Evolutionary conservation across 2,113 vertebrate genomes (phyloP).

Genomic region (Periophthalmus modestus): DNA sequence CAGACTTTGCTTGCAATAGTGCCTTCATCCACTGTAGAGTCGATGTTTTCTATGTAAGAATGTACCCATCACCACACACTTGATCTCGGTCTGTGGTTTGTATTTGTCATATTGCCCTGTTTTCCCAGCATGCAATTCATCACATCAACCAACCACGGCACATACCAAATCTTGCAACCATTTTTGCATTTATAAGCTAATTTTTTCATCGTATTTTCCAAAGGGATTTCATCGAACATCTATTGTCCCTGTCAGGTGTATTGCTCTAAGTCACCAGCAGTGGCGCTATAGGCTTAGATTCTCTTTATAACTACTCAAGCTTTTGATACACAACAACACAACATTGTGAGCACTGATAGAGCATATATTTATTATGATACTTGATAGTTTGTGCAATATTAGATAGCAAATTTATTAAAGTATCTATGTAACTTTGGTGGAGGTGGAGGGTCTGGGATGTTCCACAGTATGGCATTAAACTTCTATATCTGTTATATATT

Average conservation of each 20-base stretch:
- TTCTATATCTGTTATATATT: too few species aligned
- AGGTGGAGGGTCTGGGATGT: neutral
- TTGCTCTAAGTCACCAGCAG: conserved; percentile 28
- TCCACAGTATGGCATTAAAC: neutral
- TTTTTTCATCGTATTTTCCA: neutral
- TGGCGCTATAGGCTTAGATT: conserved; percentile 28
- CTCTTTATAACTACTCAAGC: conserved; percentile 32
- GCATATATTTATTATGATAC: neutral
- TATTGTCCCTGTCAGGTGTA: conserved; percentile 2
- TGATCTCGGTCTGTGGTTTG: conserved; percentile 18
- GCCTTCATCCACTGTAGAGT: conserved; percentile 76
- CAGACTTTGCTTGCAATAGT: conserved; percentile 82
- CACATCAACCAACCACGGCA: conserved; percentile 19
- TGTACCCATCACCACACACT: conserved; percentile 20
- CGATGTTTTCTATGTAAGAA: conserved; percentile 42
- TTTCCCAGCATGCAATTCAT: conserved; percentile 50
- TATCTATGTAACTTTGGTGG: neutral
- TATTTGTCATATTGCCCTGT: conserved; percentile 21
- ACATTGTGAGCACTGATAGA: neutral
- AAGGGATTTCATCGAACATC: neutral
- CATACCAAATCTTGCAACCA: conserved; percentile 25
- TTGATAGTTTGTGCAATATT: neutral
- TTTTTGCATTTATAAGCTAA: neutral
- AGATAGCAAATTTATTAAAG: neutral
- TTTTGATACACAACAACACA: conserved; percentile 13